These are phyloP conservation scores for Drosophila suzukii DNA, from an alignment of 1,140 invertebrate genomes.

Conservation along the genomic window DNA sequence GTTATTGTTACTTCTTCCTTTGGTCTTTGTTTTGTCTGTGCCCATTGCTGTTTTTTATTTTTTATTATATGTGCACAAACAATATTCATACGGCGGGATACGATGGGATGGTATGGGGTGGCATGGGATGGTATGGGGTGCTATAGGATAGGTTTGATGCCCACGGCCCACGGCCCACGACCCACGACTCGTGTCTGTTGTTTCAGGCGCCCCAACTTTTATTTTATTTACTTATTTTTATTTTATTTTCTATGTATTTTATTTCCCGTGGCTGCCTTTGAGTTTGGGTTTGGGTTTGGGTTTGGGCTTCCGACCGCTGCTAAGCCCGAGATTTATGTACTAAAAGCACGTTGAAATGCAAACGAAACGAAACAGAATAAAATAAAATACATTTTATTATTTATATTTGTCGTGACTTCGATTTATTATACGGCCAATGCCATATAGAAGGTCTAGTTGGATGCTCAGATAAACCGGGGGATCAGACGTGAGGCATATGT, in stretches of 20 bases:
- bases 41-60: slow-evolving; percentile 13
- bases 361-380: slow-evolving; percentile 60
- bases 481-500: slow-evolving; percentile 45
- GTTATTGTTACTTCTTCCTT: slow-evolving; percentile 70
- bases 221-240: slow-evolving; percentile 45
- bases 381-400: slow-evolving; percentile 82
- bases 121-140: slow-evolving; percentile 8
- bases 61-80: slow-evolving; percentile 59
- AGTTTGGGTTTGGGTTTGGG: slow-evolving; percentile 1
- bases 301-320: slow-evolving; percentile 54
- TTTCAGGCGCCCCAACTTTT: slow-evolving; percentile 50
- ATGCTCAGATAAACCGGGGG: slow-evolving; percentile 36
- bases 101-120: slow-evolving; percentile 5
- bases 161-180: slow-evolving; percentile 33
- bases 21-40: slow-evolving; percentile 36
- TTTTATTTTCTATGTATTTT: slow-evolving; percentile 27
- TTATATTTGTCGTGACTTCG: slow-evolving; percentile 81
- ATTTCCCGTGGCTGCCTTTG: slow-evolving; percentile 9
- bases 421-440: slow-evolving; percentile 68
- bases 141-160: slow-evolving; percentile 17
- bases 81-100: slow-evolving; percentile 68
- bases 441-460: slow-evolving; percentile 39
- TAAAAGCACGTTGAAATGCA: slow-evolving; percentile 77
- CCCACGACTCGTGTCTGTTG: slow-evolving; percentile 64
- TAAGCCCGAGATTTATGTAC: slow-evolving; percentile 80